A percentile compares a stretch with the other conserved stretches of the same genome.
These are phyloP conservation scores for Muraenolepis orangiensis DNA, from an alignment of 2,797 vertebrate species.

Conservation along the genomic window DNA sequence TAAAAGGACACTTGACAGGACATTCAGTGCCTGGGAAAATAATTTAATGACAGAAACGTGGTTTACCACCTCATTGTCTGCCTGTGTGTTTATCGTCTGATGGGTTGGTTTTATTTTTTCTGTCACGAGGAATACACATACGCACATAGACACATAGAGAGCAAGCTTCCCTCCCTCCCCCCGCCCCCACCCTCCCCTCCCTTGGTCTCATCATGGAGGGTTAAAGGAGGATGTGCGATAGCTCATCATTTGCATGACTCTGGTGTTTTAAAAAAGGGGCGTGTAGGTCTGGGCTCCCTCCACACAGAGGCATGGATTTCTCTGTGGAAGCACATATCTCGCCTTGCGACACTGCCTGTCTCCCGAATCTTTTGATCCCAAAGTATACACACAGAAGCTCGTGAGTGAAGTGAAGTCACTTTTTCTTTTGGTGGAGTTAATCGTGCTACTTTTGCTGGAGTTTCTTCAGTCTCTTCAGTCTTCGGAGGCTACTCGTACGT, in stretches of 20 bases:
- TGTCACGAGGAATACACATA: not conserved
- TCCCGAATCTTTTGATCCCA: not conserved
- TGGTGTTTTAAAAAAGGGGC: conserved; percentile 63
- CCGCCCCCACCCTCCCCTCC: not conserved
- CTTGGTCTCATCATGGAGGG: conserved; percentile 54
- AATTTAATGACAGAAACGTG: conserved; percentile 10
- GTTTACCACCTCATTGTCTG: conserved; percentile 9
- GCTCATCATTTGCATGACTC: conserved; percentile 67
- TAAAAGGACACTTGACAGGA: not conserved
- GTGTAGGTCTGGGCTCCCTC: conserved; percentile 62
- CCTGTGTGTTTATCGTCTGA: conserved; percentile 11
- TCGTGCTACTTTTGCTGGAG: not conserved
- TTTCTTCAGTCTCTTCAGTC: too few species aligned
- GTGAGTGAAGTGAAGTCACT: not conserved
- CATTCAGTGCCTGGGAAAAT: conserved; percentile 6
- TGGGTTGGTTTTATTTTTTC: not conserved
- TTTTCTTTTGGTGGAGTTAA: not conserved
- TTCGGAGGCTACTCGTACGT: too few species aligned
- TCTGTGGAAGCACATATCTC: conserved; percentile 40
- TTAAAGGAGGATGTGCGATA: conserved; percentile 59
- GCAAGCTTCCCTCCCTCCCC: not conserved
- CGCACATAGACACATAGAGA: not conserved
- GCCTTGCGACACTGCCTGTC: conserved; percentile 19
- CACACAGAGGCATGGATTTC: conserved; percentile 56
- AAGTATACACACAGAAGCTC: not conserved